Evolutionary conservation across 1,140 invertebrate species (phyloP).

Genomic region (Macrobrachium nipponense): DNA sequence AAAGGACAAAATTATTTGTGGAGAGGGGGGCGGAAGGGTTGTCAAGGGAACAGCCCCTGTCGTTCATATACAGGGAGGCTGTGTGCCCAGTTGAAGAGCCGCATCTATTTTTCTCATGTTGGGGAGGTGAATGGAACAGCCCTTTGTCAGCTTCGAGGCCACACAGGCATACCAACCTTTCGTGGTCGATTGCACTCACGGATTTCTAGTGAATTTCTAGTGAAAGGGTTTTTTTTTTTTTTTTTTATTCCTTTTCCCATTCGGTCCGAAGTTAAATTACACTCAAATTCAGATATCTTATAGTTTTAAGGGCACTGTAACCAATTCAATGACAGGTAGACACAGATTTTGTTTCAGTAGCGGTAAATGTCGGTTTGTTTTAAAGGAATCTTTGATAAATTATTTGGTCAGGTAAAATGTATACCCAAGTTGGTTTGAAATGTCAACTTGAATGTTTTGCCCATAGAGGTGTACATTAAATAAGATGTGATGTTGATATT

Average conservation of each 20-base stretch:
- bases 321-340: no score
- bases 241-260: neutral
- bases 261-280: no score
- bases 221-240: neutral
- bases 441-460: no score
- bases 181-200: neutral
- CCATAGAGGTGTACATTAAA: no score
- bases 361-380: no score
- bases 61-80: neutral
- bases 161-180: constrained; percentile 44
- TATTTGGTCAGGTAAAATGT: no score
- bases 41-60: constrained; percentile 53
- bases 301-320: no score
- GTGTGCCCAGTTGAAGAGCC: constrained; percentile 24
- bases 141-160: constrained; percentile 57
- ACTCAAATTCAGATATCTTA: no score
- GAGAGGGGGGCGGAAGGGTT: neutral
- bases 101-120: constrained; percentile 58
- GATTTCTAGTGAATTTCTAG: constrained; percentile 14
- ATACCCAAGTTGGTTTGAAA: no score
- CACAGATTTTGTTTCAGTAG: no score
- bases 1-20: neutral
- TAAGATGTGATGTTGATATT: no score
- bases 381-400: no score
- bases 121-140: constrained; percentile 54